Conservation (phyloP, 2,797 vertebrate species). For the Podargus strigoides region DNA sequence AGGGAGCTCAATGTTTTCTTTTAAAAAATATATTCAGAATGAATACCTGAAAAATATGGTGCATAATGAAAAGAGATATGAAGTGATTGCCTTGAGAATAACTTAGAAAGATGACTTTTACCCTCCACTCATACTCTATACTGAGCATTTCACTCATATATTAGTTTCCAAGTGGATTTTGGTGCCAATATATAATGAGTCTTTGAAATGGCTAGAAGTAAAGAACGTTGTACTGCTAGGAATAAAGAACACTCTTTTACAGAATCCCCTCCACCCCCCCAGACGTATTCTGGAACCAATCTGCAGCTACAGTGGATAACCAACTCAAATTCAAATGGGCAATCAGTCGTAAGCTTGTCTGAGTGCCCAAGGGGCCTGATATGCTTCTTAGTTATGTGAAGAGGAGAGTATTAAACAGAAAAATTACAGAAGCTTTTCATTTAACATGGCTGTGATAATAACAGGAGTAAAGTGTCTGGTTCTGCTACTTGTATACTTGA, state of each 20-base stretch:
- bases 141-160: neutral
- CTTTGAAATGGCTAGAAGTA: conserved; percentile 13
- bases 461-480: neutral
- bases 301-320: neutral
- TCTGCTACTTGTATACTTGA: neutral
- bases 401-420: neutral
- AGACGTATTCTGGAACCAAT: neutral
- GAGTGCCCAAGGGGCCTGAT: neutral
- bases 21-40: conserved; percentile 3
- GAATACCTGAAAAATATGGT: conserved; percentile 41
- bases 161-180: conserved; percentile 7
- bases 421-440: neutral
- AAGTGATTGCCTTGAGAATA: conserved; percentile 11
- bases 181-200: neutral
- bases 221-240: neutral
- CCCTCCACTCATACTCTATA: neutral
- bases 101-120: conserved; percentile 7
- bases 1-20: conserved; percentile 7
- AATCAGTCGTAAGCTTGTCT: neutral
- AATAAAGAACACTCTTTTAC: neutral
- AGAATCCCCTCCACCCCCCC: neutral
- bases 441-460: neutral
- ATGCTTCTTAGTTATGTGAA: neutral
- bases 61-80: conserved; percentile 18
- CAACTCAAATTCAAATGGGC: neutral